Conservation (phyloP, 2,113 vertebrate species). For the Natator depressus region DNA sequence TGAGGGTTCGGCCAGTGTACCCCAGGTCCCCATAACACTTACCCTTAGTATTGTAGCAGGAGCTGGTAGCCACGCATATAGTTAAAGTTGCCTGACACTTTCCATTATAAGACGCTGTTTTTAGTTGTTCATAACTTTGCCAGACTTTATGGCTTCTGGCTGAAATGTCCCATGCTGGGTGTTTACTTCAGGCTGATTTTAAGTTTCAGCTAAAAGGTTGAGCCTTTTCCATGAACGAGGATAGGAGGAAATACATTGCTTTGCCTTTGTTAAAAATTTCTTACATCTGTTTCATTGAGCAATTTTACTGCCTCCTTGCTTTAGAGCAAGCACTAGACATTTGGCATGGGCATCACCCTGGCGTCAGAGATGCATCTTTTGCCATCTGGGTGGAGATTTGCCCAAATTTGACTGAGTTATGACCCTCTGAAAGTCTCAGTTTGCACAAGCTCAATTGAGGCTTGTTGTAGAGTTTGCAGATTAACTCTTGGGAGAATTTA, state of each 20-base stretch:
- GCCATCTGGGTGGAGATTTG: too few relatives aligned
- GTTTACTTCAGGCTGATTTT: background rate
- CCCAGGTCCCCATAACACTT: background rate
- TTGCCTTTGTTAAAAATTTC: background rate
- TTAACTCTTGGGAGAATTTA: too few relatives aligned
- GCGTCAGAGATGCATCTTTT: too few relatives aligned
- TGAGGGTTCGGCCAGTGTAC: too few relatives aligned
- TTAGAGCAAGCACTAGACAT: too few relatives aligned
- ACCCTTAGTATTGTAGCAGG: background rate
- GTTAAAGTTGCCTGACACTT: background rate
- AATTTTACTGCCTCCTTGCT: background rate
- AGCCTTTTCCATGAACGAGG: background rate
- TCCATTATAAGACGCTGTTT: background rate
- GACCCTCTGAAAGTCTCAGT: too few relatives aligned
- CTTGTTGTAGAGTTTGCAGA: too few relatives aligned
- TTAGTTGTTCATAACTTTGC: background rate
- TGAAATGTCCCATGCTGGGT: background rate
- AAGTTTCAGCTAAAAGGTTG: background rate
- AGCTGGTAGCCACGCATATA: background rate
- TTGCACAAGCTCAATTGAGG: too few relatives aligned
- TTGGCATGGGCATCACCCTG: too few relatives aligned
- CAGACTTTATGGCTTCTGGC: background rate
- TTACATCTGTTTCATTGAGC: background rate
- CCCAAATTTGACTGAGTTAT: too few relatives aligned
- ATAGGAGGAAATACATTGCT: background rate